Evolutionary conservation across 2,888 invertebrate species (phyloP), one percentile per base, ranked within the genome.

Genomic region (Oligia latruncula): DNA sequence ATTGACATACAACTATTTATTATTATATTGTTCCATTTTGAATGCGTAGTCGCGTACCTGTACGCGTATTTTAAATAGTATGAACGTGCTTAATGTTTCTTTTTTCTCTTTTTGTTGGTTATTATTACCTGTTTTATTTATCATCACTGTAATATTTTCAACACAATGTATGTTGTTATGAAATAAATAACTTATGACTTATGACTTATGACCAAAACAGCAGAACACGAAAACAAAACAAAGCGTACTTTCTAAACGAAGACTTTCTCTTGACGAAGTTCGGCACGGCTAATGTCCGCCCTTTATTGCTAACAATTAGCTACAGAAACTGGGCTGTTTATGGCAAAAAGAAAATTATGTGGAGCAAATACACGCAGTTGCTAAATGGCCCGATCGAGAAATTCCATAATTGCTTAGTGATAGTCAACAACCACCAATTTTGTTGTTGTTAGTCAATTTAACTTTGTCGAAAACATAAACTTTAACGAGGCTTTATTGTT

Each of bases 231-330:
- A 93, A 95, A 94, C 93, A 92, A 94, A 94, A 94, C 94, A 94
- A 94, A 93, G 93, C 90, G 88, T 88, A 93, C 95, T 95, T 95
- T 95, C 95, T 95, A 95, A 94, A 91, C 92, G 90, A 93, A 93
- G 89, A 94, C 95, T 95, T 95, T 95, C 95, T 93, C 95, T 86
- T 89, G 92, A 93, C 92, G 90, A 93, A 94, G 93, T 94, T 94
- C 90, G 92, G 92, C 91, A 91, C 90, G 91, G 92, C 90, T 93
- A 92, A 91, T 91, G 90, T 90, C 89, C 90, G 93, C 94, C 95
- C 94, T 94, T 95, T 93, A 92, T 93, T 90, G 91, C 89, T 88
- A 77, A 91, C 91, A 93, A 93, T 94, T 94, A 94, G 91, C 90
- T 85, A 83, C 87, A 91, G 87, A 89, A 86, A 89, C 86, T 86